phyloP scores from a whole-genome alignment of 2,113 vertebrate genomes.

The Hippocampus abdominalis region DNA sequence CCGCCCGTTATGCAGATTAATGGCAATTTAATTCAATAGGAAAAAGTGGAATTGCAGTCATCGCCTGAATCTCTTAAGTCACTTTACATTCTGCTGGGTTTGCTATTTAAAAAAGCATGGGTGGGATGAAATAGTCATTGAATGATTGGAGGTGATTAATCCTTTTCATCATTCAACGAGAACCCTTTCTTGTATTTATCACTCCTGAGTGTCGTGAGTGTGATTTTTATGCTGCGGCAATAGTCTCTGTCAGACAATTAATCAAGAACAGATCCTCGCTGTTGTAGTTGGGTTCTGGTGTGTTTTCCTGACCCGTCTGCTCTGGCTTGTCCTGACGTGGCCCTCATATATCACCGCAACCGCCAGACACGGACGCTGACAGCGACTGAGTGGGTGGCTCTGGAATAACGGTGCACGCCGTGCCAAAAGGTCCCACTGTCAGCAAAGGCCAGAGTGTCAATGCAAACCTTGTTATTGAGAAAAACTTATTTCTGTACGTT shows the following conservation, averaged over 20 bases:
- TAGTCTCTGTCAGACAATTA: slow-evolving; percentile 30
- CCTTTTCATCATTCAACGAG: not conserved
- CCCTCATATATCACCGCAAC: slow-evolving; percentile 45
- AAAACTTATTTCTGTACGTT: not conserved
- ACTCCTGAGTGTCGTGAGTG: slow-evolving; percentile 1
- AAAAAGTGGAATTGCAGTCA: not conserved
- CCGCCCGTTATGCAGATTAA: not conserved
- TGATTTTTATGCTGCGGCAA: slow-evolving; percentile 26
- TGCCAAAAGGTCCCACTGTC: not conserved
- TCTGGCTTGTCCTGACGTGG: slow-evolving; percentile 27
- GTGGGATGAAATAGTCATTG: not conserved
- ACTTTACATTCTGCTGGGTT: not conserved
- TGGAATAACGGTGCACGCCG: slow-evolving; percentile 6
- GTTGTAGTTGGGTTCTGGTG: slow-evolving; percentile 20
- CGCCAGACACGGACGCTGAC: slow-evolving; percentile 23
- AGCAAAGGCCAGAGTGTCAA: not conserved
- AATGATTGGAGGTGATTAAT: not conserved
- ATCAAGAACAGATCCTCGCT: slow-evolving; percentile 33
- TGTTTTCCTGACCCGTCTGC: slow-evolving; percentile 36
- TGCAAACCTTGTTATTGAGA: not conserved
- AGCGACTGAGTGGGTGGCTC: slow-evolving; percentile 28
- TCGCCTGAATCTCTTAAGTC: not conserved
- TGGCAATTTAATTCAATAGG: not conserved
- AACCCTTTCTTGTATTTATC: not conserved
- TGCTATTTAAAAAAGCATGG: not conserved